Conservation (phyloP, 2,797 vertebrate genomes). For the Pseudopleuronectes americanus region DNA sequence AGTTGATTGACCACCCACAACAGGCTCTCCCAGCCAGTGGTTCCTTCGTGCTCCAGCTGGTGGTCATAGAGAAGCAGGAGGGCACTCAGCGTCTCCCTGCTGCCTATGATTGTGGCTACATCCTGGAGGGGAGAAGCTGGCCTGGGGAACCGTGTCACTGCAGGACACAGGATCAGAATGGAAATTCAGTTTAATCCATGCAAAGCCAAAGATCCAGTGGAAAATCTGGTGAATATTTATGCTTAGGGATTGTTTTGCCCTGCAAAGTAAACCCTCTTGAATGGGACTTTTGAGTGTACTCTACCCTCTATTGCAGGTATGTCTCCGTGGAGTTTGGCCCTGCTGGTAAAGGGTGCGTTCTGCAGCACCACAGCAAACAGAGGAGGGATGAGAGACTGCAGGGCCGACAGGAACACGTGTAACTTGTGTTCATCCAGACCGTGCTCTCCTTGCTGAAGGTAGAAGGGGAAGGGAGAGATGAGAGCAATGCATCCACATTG, state of each 20-base stretch:
- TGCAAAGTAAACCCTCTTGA: background rate
- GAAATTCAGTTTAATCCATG: background rate
- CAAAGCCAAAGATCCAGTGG: background rate
- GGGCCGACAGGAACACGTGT: conserved; percentile 93
- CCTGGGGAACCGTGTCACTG: conserved; percentile 96
- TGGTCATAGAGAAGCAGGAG: conserved; percentile 94
- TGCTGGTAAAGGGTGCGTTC: conserved; percentile 94
- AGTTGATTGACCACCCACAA: conserved; percentile 99
- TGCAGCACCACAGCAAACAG: conserved; percentile 95
- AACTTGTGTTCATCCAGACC: conserved; percentile 96
- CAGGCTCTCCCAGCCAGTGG: conserved; percentile 96
- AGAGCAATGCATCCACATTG: background rate
- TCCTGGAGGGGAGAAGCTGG: conserved; percentile 95
- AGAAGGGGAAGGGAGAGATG: background rate
- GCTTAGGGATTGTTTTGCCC: background rate
- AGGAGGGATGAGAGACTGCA: conserved; percentile 96
- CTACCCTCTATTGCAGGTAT: conserved; percentile 94
- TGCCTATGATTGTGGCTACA: conserved; percentile 92
- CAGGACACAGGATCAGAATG: conserved; percentile 3
- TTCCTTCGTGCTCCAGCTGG: conserved; percentile 96
- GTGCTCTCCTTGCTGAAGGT: conserved; percentile 92
- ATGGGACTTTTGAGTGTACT: background rate
- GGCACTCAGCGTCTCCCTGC: conserved; percentile 90
- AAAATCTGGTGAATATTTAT: background rate
- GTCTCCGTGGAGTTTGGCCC: conserved; percentile 91